Base-by-base conservation (phyloP, 2,113 vertebrate genomes). In the Callipepla squamata region DNA sequence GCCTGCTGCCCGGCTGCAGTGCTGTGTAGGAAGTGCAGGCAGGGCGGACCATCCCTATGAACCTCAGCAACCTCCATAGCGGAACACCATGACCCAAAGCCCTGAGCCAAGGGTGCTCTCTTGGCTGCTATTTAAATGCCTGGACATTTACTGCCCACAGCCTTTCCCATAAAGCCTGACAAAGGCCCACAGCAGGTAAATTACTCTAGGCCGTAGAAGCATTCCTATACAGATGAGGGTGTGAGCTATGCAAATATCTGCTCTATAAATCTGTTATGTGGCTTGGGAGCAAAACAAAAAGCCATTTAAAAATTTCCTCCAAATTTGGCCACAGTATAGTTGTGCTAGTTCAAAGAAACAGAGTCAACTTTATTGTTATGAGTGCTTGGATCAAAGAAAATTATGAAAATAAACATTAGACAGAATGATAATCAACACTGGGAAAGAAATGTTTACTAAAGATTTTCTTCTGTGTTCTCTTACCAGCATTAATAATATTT, bases 321-420 rank as follows among this genome's bases (percentile, higher is more conserved):
- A 79, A 92, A 86, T 78, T 44, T 96, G 90, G 82, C 75, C 84
- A 34, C n/a, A 92, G 58, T 32, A 28, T 78, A 81, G 72, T 81
- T 94, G 90, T 80, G 81, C 66, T 93, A 87, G 91, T 96, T 97
- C 91, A 97, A 96, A 97, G 47, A 79, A 91, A 53, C 36, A 10
- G 72, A 89, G 57, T 45, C 77, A 89, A 94, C 80, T 94, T 95
- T 92, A 95, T 96, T 96, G 85, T 90, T 97, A 94, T 96, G 94
- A 96, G 93, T 95, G 83, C 94, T 95, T 90, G 85, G 95, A 97
- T 96, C 94, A 96, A 96, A 97, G 95, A 91, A 97, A 97, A 96
- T 89, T 81, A 82, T 90, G 94, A 96, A 97, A 97, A 97, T 97
- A 96, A 96, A 91, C 95, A 94, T 95, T 97, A 97, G 97, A 93